Evolutionary conservation across 2,888 invertebrate species (phyloP).

Genomic region (Drosophila parthenogenetica): DNA sequence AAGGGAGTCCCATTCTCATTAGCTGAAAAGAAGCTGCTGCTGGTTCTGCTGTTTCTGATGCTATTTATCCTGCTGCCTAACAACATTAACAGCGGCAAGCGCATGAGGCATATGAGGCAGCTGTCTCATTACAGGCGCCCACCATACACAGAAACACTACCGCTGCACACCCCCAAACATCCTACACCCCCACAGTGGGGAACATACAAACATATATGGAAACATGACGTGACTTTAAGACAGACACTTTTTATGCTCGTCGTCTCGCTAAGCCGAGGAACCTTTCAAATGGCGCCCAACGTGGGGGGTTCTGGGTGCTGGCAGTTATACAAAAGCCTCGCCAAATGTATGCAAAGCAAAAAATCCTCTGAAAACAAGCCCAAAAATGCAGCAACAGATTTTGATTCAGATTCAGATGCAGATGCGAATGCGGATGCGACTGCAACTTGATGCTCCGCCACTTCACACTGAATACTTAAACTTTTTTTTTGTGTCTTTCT

Average conservation of each 20-base stretch:
- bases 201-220: slow-evolving; percentile 16
- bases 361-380: slow-evolving; percentile 45
- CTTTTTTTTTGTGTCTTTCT: slow-evolving; percentile 13
- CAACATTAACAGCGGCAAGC: slow-evolving; percentile 68
- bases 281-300: slow-evolving; percentile 61
- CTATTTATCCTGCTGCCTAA: slow-evolving; percentile 54
- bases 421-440: slow-evolving; percentile 15
- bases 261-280: slow-evolving; percentile 57
- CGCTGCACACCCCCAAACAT: not conserved
- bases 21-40: slow-evolving; percentile 77
- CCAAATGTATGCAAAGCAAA: slow-evolving; percentile 68
- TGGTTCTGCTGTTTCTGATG: slow-evolving; percentile 43
- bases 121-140: slow-evolving; percentile 71
- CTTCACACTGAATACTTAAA: slow-evolving; percentile 51
- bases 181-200: not conserved
- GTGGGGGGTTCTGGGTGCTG: slow-evolving; percentile 16
- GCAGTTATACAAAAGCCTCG: slow-evolving; percentile 20
- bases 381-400: slow-evolving; percentile 52
- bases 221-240: slow-evolving; percentile 73
- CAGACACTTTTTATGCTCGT: slow-evolving; percentile 64
- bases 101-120: slow-evolving; percentile 44
- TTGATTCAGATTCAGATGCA: slow-evolving; percentile 27
- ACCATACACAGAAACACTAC: not conserved
- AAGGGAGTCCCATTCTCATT: slow-evolving; percentile 62
- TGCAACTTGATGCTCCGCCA: slow-evolving; percentile 35